Base-by-base conservation (phyloP, 2,113 vertebrate genomes). In the Malurus cyaneus region DNA sequence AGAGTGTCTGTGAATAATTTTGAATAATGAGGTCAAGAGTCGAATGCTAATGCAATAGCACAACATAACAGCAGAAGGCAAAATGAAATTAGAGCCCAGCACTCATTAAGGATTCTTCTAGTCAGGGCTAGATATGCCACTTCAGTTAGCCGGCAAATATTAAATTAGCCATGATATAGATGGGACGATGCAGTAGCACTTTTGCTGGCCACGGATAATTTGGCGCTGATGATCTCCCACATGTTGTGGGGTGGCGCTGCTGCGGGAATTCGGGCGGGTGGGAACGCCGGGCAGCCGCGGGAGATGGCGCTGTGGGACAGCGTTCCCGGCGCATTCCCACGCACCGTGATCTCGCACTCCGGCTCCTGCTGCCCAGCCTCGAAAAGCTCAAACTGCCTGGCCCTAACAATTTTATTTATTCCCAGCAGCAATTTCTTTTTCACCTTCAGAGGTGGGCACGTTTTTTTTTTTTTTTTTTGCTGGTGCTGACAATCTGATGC, bases 281-380 rank as follows among this genome's bases (percentile, higher is more conserved):
- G 57, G 66, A 54, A 29, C 21, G 13, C 6, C 12, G 6, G 25
- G 32, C 59, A 15, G 21, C 13, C 23, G 59, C 96, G 5, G 89
- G 80, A 96, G 97, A 12, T 93, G 97, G 97, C 88, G 89, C 94
- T 96, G 93, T 28, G 89, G 24, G 89, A 96, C 94, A 92, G 92
- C 78, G 23, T 29, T 61, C 4, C 44, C 32, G 6, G 36, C 52
- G 29, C 86, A 4, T 50, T 7, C 11, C 6, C 36, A 9, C 18
- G 2, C n/a, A 2, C 25, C 41, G 19, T 3, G 6, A 17, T 2
- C 46, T 17, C 7, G 41, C 61, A 8, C 7, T 3, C 19, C 21
- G 16, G 50, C 15, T 24, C 12, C 66, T 1, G 21, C 53, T 10
- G 44, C 23, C 47, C n/a, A 3, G 18, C 62, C 32, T 12, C 2